Conservation (phyloP, 2,113 vertebrate genomes). For the Poecile atricapillus region DNA sequence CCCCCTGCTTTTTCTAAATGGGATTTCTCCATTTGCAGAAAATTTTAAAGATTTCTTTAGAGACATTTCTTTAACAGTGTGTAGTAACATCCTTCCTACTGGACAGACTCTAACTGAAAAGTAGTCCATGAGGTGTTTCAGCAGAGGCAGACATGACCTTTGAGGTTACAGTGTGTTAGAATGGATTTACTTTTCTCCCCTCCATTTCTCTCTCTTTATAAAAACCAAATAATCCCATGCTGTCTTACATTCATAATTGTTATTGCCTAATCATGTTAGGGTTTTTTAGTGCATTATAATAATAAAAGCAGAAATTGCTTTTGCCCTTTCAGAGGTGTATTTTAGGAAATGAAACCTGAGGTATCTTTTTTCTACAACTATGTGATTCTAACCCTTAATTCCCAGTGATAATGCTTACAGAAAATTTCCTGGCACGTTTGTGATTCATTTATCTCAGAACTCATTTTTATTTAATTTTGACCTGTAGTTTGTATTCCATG, state of each 20-base stretch:
- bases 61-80: neutral
- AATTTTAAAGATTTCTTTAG: neutral
- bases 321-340: neutral
- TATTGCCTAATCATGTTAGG: neutral
- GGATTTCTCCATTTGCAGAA: neutral
- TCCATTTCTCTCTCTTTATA: neutral
- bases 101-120: neutral
- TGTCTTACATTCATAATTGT: neutral
- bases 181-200: neutral
- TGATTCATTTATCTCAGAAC: neutral
- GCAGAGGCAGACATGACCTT: neutral
- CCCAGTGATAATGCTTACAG: neutral
- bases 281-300: neutral
- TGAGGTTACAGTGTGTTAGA: neutral
- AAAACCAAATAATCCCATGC: neutral
- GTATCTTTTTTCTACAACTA: neutral
- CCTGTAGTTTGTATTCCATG: neutral
- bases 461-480: slow-evolving; percentile 14
- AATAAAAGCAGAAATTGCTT: neutral
- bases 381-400: neutral
- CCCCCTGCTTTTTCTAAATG: neutral
- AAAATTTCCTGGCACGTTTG: neutral
- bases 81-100: neutral
- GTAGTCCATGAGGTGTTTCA: neutral
- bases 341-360: neutral